Base-by-base conservation (phyloP, 2,888 invertebrate species). In the Luperina testacea region DNA sequence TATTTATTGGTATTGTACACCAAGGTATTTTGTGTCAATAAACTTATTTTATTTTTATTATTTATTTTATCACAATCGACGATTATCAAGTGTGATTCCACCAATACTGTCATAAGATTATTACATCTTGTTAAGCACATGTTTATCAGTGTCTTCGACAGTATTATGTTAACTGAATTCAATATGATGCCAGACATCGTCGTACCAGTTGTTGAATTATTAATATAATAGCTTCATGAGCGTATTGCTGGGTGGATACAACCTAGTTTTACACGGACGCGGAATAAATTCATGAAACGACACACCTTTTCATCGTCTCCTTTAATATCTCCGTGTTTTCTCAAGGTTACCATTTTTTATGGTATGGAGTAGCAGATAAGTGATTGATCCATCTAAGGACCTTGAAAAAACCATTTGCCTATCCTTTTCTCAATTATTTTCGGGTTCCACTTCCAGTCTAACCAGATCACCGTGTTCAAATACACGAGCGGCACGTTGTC, bases 151-250 rank as follows among this genome's bases (percentile, higher is more conserved):
- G 15, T 51, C 63, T 27, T 45, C 42, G 63, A 69, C 72, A 67
- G 24, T 57, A 45, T 68, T 80, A 83, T 74, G 78, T 57, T 74
- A 86, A 82, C 74, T 82, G 68, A 83, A 86, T 86, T 86, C 72
- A 78, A 82, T 69, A 65, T 65, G 78, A 74, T 69, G 61, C 74
- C 59, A 78, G 68, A 42, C 70, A 67, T 53, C 48, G 68, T 53
- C 48, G 68, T 68, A 78, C 64, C 65, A 57, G 86, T 24, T 72
- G 83, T 64, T 84, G 83, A 84, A 83, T 83, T 83, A 86, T 83
- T 83, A 82, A 83, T 83, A 82, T 75, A 72, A 82, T 74, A 64
- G 82, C 86, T 73, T 86, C 74, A 75, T 83, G 72, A 65, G 77
- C 83, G 74, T 72, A 82, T 86, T 86, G 83, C 83, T 64, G 20